Evolutionary conservation across 2,888 invertebrate species (phyloP).

Genomic region (Drosophila imparisetae): DNA sequence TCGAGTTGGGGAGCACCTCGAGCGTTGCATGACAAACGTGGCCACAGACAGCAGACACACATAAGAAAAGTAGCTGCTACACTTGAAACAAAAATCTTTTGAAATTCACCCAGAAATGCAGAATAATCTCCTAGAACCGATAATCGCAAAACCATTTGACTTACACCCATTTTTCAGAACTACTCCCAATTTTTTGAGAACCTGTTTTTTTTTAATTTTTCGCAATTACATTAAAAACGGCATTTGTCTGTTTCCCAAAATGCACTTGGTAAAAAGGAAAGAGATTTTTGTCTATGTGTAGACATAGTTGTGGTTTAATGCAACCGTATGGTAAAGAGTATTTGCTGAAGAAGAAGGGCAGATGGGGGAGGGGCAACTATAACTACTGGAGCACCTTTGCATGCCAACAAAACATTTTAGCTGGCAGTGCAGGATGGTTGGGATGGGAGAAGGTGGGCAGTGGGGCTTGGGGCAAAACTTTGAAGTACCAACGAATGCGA

Average conservation of each 20-base stretch:
- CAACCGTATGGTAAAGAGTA: constrained; percentile 27
- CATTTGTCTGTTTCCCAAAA: not conserved
- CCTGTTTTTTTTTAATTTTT: not conserved
- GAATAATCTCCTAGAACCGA: not conserved
- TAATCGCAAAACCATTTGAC: not conserved
- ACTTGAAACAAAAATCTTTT: not conserved
- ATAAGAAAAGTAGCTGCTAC: constrained; percentile 51
- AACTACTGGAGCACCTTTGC: constrained; percentile 46
- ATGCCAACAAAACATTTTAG: constrained; percentile 55
- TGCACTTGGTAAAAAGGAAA: not conserved
- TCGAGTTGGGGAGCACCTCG: constrained; percentile 1
- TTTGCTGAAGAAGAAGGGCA: not conserved
- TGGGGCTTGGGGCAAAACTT: constrained; percentile 22
- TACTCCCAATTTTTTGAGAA: not conserved
- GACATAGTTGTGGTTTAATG: constrained; percentile 26
- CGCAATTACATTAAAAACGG: not conserved
- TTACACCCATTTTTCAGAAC: not conserved
- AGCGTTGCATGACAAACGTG: constrained; percentile 63
- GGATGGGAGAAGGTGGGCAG: constrained; percentile 1
- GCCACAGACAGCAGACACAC: constrained; percentile 49
- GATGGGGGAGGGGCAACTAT: not conserved
- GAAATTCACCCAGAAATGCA: not conserved
- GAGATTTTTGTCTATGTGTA: constrained; percentile 1
- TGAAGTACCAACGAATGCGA: constrained; percentile 40
- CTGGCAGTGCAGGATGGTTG: constrained; percentile 9